phyloP scores from a whole-genome alignment of 1,140 invertebrate genomes.

The Drosophila chauvacae region DNA sequence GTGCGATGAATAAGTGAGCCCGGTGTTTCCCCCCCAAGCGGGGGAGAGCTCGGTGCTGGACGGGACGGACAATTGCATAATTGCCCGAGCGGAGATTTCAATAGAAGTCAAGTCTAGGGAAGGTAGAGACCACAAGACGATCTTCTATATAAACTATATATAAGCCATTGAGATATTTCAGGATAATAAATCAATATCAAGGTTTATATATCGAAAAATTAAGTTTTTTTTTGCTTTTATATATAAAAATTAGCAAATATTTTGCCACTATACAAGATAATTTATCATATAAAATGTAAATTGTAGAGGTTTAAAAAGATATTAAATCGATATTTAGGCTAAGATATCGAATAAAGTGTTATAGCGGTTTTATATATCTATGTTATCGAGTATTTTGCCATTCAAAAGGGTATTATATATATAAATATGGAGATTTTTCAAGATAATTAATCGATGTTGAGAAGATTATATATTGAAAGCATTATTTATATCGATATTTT shows the following conservation, averaged over 20 bases:
- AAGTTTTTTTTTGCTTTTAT: background rate
- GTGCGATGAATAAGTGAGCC: constrained; percentile 48
- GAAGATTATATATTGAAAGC: too few relatives aligned
- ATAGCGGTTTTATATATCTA: background rate
- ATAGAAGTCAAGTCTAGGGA: constrained; percentile 25
- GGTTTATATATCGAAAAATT: background rate
- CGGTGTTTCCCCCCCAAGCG: background rate
- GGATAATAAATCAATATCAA: too few relatives aligned
- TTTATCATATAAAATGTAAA: too few relatives aligned
- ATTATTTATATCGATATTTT: too few relatives aligned
- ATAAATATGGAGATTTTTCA: too few relatives aligned
- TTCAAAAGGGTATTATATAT: background rate
- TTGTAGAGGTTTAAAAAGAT: too few relatives aligned
- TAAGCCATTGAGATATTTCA: background rate
- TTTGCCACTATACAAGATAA: background rate
- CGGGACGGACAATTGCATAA: constrained; percentile 40
- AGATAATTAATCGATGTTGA: too few relatives aligned
- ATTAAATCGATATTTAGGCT: background rate
- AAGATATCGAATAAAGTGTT: background rate
- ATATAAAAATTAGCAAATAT: background rate
- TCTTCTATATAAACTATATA: background rate
- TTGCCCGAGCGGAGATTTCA: constrained; percentile 62
- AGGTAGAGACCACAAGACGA: background rate
- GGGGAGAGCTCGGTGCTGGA: background rate
- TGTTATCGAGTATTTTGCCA: background rate